Evolutionary conservation across 2,888 invertebrate species (phyloP).

Genomic region (Drosophila gaucha): DNA sequence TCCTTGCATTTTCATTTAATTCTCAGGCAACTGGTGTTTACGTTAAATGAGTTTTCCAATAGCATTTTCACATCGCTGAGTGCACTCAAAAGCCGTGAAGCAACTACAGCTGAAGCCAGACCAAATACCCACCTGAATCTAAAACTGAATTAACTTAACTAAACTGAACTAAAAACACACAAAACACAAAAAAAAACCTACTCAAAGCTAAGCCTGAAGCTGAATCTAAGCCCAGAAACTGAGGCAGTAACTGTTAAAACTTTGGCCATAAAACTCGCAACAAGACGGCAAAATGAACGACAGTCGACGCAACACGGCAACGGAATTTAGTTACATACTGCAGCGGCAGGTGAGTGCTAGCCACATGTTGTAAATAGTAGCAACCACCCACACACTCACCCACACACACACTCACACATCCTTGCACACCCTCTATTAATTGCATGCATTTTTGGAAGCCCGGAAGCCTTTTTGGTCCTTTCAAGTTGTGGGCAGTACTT

Average conservation of each 20-base stretch:
- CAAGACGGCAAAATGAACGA: conserved; percentile 78
- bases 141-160: conserved; percentile 23
- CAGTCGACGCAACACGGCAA: conserved; percentile 83
- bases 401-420: background rate
- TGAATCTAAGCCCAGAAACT: conserved; percentile 19
- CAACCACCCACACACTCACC: background rate
- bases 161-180: conserved; percentile 9
- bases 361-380: conserved; percentile 7
- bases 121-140: conserved; percentile 48
- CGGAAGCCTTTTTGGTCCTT: conserved; percentile 20
- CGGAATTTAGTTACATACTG: conserved; percentile 84
- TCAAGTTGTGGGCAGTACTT: conserved; percentile 4
- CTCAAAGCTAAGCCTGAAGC: too few species aligned
- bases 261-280: conserved; percentile 43
- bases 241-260: conserved; percentile 48
- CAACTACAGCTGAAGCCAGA: conserved; percentile 15
- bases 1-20: background rate
- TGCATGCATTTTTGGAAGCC: conserved; percentile 45
- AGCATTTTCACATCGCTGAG: conserved; percentile 30
- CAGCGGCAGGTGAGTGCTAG: conserved; percentile 82
- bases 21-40: conserved; percentile 33
- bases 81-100: conserved; percentile 22
- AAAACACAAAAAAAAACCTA: conserved; percentile 3
- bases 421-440: conserved; percentile 24
- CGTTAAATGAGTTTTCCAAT: conserved; percentile 28